These are phyloP conservation scores for Rhaphigaster nebulosa DNA, from an alignment of 2,888 invertebrate genomes.

Conservation along the genomic window DNA sequence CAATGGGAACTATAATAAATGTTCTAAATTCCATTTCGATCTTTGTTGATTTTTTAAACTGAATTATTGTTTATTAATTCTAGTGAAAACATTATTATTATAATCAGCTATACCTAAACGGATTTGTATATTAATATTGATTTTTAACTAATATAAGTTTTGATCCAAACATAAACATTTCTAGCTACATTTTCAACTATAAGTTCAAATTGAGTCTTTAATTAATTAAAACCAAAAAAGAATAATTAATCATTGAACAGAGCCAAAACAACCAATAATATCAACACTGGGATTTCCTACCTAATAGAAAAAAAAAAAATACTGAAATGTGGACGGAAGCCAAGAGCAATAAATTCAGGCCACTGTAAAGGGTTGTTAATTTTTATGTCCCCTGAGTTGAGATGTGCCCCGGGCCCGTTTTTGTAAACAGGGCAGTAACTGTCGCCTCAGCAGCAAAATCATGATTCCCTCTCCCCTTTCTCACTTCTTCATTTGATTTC, in stretches of 20 bases:
- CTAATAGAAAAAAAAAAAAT: not conserved
- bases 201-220: not conserved
- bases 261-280: constrained; percentile 7
- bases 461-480: not conserved
- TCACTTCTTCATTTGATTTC: not conserved
- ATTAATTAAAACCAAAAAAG: not conserved
- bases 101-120: too few relatives aligned
- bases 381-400: constrained; percentile 1
- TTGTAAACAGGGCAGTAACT: constrained; percentile 37
- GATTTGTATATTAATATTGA: too few relatives aligned
- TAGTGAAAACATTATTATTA: too few relatives aligned
- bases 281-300: constrained; percentile 9
- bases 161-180: not conserved
- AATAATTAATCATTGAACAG: not conserved
- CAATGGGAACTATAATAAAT: too few relatives aligned
- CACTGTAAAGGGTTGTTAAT: constrained; percentile 41
- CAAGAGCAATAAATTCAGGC: constrained; percentile 34
- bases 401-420: not conserved
- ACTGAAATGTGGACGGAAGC: not conserved
- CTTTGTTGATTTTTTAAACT: too few relatives aligned
- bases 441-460: not conserved
- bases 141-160: too few relatives aligned
- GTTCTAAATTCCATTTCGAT: too few relatives aligned
- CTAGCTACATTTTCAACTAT: not conserved
- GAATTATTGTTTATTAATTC: too few relatives aligned